These are phyloP conservation scores for Protosalanx chinensis DNA, from an alignment of 2,797 vertebrate genomes.

Conservation along the genomic window DNA sequence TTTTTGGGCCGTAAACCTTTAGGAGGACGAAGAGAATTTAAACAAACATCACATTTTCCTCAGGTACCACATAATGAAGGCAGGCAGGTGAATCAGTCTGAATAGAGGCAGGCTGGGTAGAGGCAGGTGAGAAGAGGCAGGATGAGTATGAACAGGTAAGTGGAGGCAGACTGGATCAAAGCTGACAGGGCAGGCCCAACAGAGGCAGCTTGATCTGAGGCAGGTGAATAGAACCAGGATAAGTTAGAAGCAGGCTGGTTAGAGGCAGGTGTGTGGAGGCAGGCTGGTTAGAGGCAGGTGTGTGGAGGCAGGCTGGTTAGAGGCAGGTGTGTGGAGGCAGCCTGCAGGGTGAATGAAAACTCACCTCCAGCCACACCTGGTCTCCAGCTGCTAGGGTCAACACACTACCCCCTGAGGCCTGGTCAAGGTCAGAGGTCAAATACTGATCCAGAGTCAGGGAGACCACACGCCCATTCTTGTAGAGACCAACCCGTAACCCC, in stretches of 20 bases:
- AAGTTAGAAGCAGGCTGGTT: too few relatives aligned
- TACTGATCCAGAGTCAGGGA: conserved; percentile 79
- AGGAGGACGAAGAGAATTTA: too few relatives aligned
- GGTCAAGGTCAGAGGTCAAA: conserved; percentile 74
- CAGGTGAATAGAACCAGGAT: background rate
- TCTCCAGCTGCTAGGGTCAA: conserved; percentile 72
- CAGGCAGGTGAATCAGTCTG: too few relatives aligned
- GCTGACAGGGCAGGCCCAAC: background rate
- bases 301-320: too few relatives aligned
- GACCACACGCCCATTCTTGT: conserved; percentile 69
- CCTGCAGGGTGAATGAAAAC: background rate
- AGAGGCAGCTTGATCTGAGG: background rate
- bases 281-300: too few relatives aligned
- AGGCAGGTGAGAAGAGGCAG: too few relatives aligned
- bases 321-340: background rate
- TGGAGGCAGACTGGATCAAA: too few relatives aligned
- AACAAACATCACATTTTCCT: too few relatives aligned
- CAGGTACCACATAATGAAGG: too few relatives aligned
- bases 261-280: too few relatives aligned
- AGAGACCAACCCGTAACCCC: conserved; percentile 76
- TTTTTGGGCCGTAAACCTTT: conserved; percentile 60
- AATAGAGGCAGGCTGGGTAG: too few relatives aligned
- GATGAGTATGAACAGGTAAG: too few relatives aligned
- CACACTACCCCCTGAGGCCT: conserved; percentile 74
- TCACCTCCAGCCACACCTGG: conserved; percentile 77